Percentiles rank a stretch among this genome's conserved stretches.
Conservation (phyloP, 2,797 vertebrate species). For the Trichosurus vulpecula region DNA sequence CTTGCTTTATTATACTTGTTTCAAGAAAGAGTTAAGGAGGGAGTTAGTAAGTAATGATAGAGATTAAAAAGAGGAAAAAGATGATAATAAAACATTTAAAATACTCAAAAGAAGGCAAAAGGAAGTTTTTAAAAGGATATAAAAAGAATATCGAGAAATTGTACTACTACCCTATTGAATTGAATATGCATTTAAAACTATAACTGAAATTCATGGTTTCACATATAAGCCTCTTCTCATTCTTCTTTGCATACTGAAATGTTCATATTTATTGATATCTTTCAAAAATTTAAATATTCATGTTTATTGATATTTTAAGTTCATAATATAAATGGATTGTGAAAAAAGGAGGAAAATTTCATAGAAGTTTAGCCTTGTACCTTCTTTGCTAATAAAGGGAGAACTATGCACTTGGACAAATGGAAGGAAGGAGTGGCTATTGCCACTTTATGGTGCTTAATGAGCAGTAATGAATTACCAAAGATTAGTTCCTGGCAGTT, state of each 20-base stretch:
- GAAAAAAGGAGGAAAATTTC: background rate
- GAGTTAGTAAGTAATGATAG: background rate
- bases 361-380: background rate
- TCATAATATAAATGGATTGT: background rate
- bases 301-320: background rate
- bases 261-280: background rate
- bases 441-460: background rate
- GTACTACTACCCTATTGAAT: background rate
- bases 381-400: background rate
- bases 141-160: background rate
- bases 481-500: background rate
- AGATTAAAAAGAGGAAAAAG: background rate
- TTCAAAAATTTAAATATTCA: background rate
- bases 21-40: background rate
- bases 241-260: background rate
- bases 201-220: background rate
- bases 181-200: background rate
- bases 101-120: background rate
- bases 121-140: background rate
- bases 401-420: background rate
- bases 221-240: background rate
- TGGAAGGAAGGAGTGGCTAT: background rate
- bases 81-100: background rate
- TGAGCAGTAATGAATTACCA: background rate
- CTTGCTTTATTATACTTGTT: background rate